phyloP scores from a whole-genome alignment of 2,113 vertebrate species.

The Cryptomyrus ogoouensis region DNA sequence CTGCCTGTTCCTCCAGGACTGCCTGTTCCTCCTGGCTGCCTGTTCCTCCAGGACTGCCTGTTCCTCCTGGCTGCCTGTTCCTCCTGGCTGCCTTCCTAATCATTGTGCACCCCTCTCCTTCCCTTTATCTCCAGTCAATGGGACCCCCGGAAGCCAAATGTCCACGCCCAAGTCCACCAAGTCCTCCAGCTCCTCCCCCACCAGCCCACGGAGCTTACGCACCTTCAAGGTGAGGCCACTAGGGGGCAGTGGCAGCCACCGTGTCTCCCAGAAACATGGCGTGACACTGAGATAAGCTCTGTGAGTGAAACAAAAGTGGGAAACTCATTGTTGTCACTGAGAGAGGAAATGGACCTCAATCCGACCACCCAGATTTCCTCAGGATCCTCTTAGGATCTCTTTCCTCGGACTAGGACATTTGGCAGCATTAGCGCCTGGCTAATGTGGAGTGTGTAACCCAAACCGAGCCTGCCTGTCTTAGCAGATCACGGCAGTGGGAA shows the following conservation, averaged over 20 bases:
- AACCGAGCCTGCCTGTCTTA: not conserved
- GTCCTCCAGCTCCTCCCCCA: conserved; percentile 89
- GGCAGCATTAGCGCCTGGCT: not conserved
- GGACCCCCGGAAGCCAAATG: conserved; percentile 78
- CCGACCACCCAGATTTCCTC: not conserved
- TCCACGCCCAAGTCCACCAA: conserved; percentile 86
- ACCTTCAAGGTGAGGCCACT: conserved; percentile 72
- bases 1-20: not conserved
- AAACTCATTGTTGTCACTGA: not conserved
- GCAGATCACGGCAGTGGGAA: not conserved
- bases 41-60: not conserved
- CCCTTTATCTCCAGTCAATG: conserved; percentile 70
- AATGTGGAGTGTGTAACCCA: not conserved
- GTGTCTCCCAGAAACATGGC: not conserved
- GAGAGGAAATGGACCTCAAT: not conserved
- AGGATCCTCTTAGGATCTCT: not conserved
- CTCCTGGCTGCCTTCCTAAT: not conserved
- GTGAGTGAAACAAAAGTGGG: not conserved
- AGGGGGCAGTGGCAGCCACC: too few species aligned
- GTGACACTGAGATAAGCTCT: not conserved
- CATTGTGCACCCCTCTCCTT: conserved; percentile 7
- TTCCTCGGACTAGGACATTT: not conserved
- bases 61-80: not conserved
- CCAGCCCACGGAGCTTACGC: conserved; percentile 75
- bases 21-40: not conserved